Base-by-base conservation (phyloP, 1,140 invertebrate species). In the Apis florea region DNA sequence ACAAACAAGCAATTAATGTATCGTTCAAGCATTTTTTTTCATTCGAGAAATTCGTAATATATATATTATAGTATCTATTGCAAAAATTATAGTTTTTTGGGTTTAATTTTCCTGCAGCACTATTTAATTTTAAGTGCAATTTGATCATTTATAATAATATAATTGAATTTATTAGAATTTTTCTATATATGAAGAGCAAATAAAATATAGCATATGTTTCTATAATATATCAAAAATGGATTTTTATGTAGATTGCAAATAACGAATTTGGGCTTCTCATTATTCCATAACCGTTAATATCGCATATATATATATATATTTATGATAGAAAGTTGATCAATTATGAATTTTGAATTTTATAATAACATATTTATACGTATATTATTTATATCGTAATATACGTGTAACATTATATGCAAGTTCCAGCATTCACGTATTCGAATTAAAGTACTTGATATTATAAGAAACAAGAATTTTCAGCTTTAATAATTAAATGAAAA, bases 91-190 rank as follows among this genome's bases (percentile, higher is more conserved):
- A 54, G 9, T 74, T 74, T 56, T n/a, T 74, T 81, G 26, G 13
- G 40, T 81, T 75, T 54, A 53, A 24, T 80, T 70, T 80, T 80
- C 79, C 61, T 58, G 24, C n/a, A 66, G 19, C 40, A n/a, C 47
- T 54, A 59, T 8, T 75, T 75, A 59, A 68, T 66, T 73, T 79
- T 79, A 72, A 40, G 21, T 40, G 17, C 19, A 69, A 71, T 53
- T 47, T 51, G 17, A 53, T 49, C 24, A 8, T 11, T 61, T 58
- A 17, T 17, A 24, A 53, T 17, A 51, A 70, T 8, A 6, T 4
- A 15, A 2, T 64, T 40, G 21, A 24, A 40, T 40, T 66, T 53
- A 71, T 21, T 6, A 1, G 1, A 24, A 63, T 47, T 51, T 75
- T 49, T 63, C 47, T 64, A 64, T 63, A 13, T 10, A 58, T 75